A percentile compares a stretch with the other conserved stretches of the same genome.
phyloP scores from a whole-genome alignment of 2,888 invertebrate genomes.

The Hipparchia semele region DNA sequence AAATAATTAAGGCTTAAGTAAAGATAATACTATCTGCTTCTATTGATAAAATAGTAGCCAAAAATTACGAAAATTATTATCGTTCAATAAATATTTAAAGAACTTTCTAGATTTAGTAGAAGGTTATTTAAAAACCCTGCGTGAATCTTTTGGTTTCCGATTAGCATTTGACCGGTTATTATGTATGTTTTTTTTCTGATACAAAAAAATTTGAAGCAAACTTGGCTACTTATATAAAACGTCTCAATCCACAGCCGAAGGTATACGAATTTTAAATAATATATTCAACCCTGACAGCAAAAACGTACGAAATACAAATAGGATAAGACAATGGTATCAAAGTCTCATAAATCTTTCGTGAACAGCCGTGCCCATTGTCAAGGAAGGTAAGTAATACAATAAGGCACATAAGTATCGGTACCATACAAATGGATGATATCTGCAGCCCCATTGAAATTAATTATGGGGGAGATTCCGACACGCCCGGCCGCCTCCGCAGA shows the following conservation, averaged over 20 bases:
- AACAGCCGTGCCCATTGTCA: slow-evolving; percentile 30
- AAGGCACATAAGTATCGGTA: slow-evolving; percentile 18
- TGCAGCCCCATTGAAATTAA: slow-evolving; percentile 34
- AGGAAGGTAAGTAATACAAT: slow-evolving; percentile 30
- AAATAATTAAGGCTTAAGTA: background rate
- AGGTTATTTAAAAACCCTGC: too few species aligned
- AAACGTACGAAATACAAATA: slow-evolving; percentile 23
- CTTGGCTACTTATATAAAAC: too few species aligned
- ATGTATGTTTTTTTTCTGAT: too few species aligned
- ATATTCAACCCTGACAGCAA: slow-evolving; percentile 7
- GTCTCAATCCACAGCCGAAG: too few species aligned
- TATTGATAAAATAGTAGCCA: too few species aligned
- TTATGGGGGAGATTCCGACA: slow-evolving; percentile 26
- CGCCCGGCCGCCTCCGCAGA: slow-evolving; percentile 16
- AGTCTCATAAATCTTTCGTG: slow-evolving; percentile 15
- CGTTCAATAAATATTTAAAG: too few species aligned
- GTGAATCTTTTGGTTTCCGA: too few species aligned
- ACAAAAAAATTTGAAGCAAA: too few species aligned
- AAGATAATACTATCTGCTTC: background rate
- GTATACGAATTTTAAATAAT: background rate
- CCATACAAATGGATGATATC: slow-evolving; percentile 23
- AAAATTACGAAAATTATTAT: too few species aligned
- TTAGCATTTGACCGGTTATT: too few species aligned
- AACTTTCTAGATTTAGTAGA: too few species aligned
- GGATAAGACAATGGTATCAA: slow-evolving; percentile 14